These are phyloP conservation scores for Lerista edwardsae DNA, from an alignment of 2,797 vertebrate species.

Conservation along the genomic window DNA sequence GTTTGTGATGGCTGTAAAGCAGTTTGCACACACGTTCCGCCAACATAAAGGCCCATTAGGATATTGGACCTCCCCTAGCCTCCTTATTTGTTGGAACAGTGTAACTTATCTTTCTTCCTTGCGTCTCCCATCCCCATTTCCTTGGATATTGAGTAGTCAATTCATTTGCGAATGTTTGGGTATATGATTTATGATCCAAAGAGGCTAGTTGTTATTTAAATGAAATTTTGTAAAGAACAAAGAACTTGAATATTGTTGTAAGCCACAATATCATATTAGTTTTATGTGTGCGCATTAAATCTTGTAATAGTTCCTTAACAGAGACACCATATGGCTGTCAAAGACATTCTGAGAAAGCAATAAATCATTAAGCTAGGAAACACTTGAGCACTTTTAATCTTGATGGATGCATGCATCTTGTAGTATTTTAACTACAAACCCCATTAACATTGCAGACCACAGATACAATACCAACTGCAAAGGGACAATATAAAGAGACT, in stretches of 20 bases:
- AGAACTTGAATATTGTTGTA: constrained; percentile 15
- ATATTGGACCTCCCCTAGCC: background rate
- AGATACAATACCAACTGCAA: constrained; percentile 2
- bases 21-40: no score
- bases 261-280: background rate
- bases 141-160: background rate
- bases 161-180: constrained; percentile 8
- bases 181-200: constrained; percentile 12
- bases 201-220: constrained; percentile 11
- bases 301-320: constrained; percentile 31
- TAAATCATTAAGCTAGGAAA: constrained; percentile 43
- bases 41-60: background rate
- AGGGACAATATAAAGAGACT: constrained; percentile 11
- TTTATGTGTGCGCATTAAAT: constrained; percentile 31
- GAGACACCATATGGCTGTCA: constrained; percentile 36
- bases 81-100: background rate
- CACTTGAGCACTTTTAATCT: constrained; percentile 35
- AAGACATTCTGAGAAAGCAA: constrained; percentile 31
- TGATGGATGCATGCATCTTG: constrained; percentile 25
- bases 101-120: background rate
- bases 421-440: constrained; percentile 38
- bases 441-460: constrained; percentile 17
- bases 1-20: no score
- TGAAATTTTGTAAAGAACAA: constrained; percentile 1
- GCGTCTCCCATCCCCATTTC: background rate